phyloP scores from a whole-genome alignment of 2,888 invertebrate species.

The Rosalia funebris region DNA sequence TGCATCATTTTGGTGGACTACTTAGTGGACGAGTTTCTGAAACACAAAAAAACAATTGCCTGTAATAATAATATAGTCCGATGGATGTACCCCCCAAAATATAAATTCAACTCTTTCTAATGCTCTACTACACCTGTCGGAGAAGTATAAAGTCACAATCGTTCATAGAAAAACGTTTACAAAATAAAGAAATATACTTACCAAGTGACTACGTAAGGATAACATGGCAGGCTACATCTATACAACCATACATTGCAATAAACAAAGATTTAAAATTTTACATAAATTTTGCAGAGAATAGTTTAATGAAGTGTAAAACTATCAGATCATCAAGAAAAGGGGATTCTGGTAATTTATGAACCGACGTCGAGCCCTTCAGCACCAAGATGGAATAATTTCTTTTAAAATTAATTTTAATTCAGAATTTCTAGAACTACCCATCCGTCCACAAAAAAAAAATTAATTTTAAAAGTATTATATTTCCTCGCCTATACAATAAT shows the following conservation, averaged over 20 bases:
- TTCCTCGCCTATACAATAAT: neutral
- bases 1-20: conserved; percentile 40
- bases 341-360: neutral
- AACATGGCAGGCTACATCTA: conserved; percentile 25
- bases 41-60: neutral
- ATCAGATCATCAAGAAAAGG: conserved; percentile 15
- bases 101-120: conserved; percentile 11
- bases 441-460: neutral
- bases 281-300: conserved; percentile 22
- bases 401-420: neutral
- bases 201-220: conserved; percentile 32
- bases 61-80: conserved; percentile 23
- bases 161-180: conserved; percentile 23
- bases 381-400: neutral
- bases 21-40: conserved; percentile 22
- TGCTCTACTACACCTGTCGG: conserved; percentile 26
- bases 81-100: conserved; percentile 18
- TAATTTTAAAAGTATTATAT: neutral
- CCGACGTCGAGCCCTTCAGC: neutral
- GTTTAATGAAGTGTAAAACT: conserved; percentile 30
- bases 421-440: neutral
- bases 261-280: conserved; percentile 28
- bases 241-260: conserved; percentile 25
- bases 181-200: conserved; percentile 29
- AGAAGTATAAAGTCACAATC: conserved; percentile 14